These are phyloP conservation scores for Lepidocyrtinus sp. DNA, from an alignment of 2,888 invertebrate species.

Conservation along the genomic window DNA sequence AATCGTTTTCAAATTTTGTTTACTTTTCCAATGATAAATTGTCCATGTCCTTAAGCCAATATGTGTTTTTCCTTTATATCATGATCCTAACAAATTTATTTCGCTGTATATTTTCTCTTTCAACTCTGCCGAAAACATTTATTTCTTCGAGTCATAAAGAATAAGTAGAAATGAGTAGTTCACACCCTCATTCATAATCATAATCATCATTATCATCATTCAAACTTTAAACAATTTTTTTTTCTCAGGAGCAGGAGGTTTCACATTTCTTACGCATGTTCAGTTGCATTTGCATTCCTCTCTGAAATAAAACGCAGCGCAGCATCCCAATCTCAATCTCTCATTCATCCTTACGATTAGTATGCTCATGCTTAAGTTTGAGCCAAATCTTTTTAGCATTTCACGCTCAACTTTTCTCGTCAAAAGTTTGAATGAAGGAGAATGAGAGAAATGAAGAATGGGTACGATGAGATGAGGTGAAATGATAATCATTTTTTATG, in stretches of 20 bases:
- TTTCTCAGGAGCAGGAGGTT: no score
- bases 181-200: constrained; percentile 1
- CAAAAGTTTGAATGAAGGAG: not conserved
- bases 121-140: not conserved
- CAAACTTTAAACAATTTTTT: not conserved
- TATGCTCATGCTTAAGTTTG: no score
- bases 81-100: not conserved
- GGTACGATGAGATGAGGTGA: constrained; percentile 4
- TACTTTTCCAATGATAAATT: constrained; percentile 7
- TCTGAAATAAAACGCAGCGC: no score
- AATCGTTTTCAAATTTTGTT: not conserved
- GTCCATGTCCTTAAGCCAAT: not conserved
- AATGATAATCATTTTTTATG: constrained; percentile 5
- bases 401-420: not conserved
- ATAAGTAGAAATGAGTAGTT: not conserved
- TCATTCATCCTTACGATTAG: no score
- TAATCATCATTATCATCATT: not conserved
- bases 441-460: constrained; percentile 11
- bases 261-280: no score
- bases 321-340: no score
- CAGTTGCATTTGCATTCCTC: no score
- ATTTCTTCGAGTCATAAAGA: not conserved
- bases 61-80: not conserved
- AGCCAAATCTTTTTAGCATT: no score
- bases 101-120: not conserved